Evolutionary conservation across 2,797 vertebrate genomes (phyloP).

Genomic region (Coranthus polyacanthus): DNA sequence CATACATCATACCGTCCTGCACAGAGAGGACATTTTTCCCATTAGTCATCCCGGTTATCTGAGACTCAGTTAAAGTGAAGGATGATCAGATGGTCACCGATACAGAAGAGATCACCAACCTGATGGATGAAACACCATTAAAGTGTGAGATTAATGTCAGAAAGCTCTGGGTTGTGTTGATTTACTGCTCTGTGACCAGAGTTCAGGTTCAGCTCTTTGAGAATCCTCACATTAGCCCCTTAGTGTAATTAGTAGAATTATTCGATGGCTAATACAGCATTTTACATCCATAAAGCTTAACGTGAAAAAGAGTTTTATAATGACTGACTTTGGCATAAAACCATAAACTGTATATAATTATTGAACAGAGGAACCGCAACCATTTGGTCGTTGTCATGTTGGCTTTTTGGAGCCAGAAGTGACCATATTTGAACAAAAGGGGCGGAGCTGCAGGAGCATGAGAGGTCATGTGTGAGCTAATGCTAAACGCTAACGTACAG

Average conservation of each 20-base stretch:
- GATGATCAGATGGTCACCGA: slow-evolving; percentile 3
- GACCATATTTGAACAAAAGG: too few relatives aligned
- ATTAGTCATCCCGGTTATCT: slow-evolving; percentile 17
- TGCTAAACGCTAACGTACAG: too few relatives aligned
- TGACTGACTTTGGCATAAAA: neutral
- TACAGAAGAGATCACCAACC: neutral
- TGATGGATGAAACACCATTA: too few relatives aligned
- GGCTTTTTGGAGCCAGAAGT: too few relatives aligned
- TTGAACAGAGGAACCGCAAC: too few relatives aligned
- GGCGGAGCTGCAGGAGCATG: too few relatives aligned
- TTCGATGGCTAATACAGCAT: neutral
- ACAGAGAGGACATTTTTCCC: slow-evolving; percentile 12
- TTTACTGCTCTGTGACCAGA: slow-evolving; percentile 4
- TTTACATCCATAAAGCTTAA: too few relatives aligned
- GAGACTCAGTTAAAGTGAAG: slow-evolving; percentile 27
- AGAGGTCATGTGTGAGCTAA: too few relatives aligned
- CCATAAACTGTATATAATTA: too few relatives aligned
- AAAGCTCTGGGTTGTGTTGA: slow-evolving; percentile 7
- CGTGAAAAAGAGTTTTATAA: neutral
- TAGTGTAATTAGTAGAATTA: too few relatives aligned
- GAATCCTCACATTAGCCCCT: neutral
- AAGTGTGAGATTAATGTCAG: slow-evolving; percentile 23
- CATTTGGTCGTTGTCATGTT: too few relatives aligned
- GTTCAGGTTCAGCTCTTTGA: neutral
- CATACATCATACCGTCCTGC: too few relatives aligned